These are phyloP conservation scores for Tretioscincus oriximinensis DNA, from an alignment of 2,113 vertebrate species.

Conservation along the genomic window DNA sequence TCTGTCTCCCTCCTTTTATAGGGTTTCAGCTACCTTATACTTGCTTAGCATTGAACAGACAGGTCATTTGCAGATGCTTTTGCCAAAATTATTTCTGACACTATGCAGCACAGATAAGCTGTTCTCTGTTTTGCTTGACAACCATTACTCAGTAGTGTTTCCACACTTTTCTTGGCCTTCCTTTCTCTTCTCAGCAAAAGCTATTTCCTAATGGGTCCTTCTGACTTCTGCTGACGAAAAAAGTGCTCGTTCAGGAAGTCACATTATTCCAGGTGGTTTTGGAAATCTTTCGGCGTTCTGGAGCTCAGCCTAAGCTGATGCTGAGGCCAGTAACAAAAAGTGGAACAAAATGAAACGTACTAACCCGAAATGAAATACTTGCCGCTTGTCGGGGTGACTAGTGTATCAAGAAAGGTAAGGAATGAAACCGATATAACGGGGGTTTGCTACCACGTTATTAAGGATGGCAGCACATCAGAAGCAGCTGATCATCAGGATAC, in stretches of 20 bases:
- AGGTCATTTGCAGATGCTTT: too few species aligned
- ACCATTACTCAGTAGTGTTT: neutral
- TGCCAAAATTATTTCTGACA: too few species aligned
- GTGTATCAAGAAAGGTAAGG: neutral
- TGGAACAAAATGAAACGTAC: neutral
- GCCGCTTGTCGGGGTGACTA: neutral
- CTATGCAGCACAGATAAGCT: too few species aligned
- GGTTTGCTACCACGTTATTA: too few species aligned
- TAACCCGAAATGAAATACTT: neutral
- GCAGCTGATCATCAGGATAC: too few species aligned
- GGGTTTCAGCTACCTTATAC: too few species aligned
- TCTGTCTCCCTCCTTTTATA: too few species aligned
- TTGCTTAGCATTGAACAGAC: too few species aligned
- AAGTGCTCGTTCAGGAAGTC: neutral
- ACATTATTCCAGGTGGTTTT: neutral
- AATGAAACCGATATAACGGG: too few species aligned
- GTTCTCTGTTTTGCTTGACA: too few species aligned
- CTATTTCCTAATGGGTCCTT: neutral
- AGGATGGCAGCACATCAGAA: too few species aligned
- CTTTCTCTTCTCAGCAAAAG: neutral
- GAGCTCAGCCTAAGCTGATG: neutral
- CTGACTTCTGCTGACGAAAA: neutral
- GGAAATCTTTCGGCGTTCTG: slow-evolving; percentile 18
- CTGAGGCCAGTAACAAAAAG: neutral
- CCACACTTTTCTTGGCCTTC: slow-evolving; percentile 16